Evolutionary conservation across 2,888 invertebrate species (phyloP), one percentile per base, ranked within the genome.

Genomic region (Andrena bucephala): DNA sequence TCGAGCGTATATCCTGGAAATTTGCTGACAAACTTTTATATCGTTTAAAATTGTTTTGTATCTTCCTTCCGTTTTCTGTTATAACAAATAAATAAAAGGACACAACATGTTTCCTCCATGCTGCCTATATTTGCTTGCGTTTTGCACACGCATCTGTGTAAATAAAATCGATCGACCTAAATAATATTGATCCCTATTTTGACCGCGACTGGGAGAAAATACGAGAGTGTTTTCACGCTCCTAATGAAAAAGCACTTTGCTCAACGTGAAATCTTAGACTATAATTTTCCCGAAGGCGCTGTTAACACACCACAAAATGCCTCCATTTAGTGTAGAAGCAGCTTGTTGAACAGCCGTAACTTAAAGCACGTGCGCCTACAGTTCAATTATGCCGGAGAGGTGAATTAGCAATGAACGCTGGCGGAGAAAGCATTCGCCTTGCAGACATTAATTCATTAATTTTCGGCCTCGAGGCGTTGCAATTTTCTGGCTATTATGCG

Each of bases 281-380:
- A n/a, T 33, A 66, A 48, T 54, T 52, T 68, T 54, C 31, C n/a
- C 31, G 31, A 54, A 68, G 52, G 54, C 31, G 54, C 54, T 52
- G 67, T 68, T 68, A 68, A 68, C 67, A 24, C 33, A 54, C 54
- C 52, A 13, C 67, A 52, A 68, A 68, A 31, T 68, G 67, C n/a
- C 52, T 52, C 67, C 54, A 68, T 68, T 68, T 68, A 68, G 31
- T 13, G 20, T 31, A 31, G 67, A 54, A 20, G 54, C 54, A 54
- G 67, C 54, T 68, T 68, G 67, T 68, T 66, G 66, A 66, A 66
- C 50, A 48, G 48, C 48, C 20, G 31, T 33, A 67, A 52, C 67
- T 29, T 67, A 67, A 52, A 54, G 67, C 54, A 54, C 50, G 54
- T 6, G 50, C 52, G 33, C 13, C 67, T 52, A 67, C 50, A 67